A percentile compares a stretch with the other conserved stretches of the same genome.
These are phyloP conservation scores for Drosophila glabriapex DNA, from an alignment of 2,888 invertebrate genomes.

Conservation along the genomic window DNA sequence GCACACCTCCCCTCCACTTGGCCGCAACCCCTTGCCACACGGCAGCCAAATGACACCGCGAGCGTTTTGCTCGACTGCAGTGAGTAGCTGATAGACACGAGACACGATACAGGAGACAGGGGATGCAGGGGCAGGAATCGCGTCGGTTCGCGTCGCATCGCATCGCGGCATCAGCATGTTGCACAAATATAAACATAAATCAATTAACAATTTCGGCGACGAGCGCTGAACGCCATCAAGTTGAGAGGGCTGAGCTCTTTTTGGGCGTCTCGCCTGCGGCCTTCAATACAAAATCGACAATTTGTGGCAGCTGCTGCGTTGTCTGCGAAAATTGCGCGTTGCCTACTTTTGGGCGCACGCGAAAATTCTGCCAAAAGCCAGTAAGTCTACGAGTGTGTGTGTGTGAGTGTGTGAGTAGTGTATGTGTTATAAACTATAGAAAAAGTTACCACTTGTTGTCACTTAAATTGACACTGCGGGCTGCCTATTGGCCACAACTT, in stretches of 20 bases:
- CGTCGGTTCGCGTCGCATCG: not conserved
- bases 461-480: not conserved
- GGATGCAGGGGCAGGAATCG: not conserved
- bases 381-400: not conserved
- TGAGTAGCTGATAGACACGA: not conserved
- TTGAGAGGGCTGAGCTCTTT: constrained; percentile 21
- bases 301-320: constrained; percentile 53
- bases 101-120: not conserved
- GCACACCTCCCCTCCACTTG: not conserved
- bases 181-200: constrained; percentile 81
- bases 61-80: constrained; percentile 62
- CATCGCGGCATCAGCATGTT: constrained; percentile 70
- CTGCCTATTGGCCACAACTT: not conserved
- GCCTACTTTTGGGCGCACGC: constrained; percentile 68
- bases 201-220: constrained; percentile 73
- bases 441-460: not conserved
- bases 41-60: constrained; percentile 61
- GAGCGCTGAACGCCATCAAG: constrained; percentile 9
- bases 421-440: not conserved
- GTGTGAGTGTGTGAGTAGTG: not conserved
- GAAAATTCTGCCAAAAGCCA: constrained; percentile 20
- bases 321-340: constrained; percentile 36
- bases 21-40: not conserved
- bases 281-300: constrained; percentile 65
- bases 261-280: constrained; percentile 54